phyloP scores from a whole-genome alignment of 2,888 invertebrate genomes.

The Xestia ashworthii region DNA sequence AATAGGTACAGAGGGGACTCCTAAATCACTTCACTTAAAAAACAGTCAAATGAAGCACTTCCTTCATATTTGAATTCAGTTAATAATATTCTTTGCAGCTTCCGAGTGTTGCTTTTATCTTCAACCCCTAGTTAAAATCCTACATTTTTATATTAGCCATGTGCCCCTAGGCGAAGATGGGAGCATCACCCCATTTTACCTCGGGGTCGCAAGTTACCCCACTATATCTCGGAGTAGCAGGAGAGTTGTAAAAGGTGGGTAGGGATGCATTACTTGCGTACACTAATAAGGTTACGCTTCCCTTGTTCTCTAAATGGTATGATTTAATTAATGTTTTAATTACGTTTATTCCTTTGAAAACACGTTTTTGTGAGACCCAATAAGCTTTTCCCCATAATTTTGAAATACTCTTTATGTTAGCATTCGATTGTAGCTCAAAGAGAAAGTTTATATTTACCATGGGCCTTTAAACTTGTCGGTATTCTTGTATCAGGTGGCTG shows the following conservation, averaged over 20 bases:
- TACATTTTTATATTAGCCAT: slow-evolving; percentile 48
- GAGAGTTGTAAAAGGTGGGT: slow-evolving; percentile 43
- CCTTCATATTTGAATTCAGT: slow-evolving; percentile 19
- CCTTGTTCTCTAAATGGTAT: slow-evolving; percentile 21
- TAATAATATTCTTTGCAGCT: slow-evolving; percentile 37
- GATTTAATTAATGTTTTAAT: slow-evolving; percentile 35
- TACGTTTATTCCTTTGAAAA: background rate
- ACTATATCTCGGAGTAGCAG: slow-evolving; percentile 32
- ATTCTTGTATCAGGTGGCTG: background rate
- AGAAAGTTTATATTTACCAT: background rate
- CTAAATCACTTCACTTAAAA: slow-evolving; percentile 20
- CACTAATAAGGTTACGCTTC: slow-evolving; percentile 33
- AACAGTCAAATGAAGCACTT: background rate
- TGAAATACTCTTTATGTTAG: background rate
- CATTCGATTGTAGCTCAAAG: background rate
- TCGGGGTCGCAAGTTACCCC: slow-evolving; percentile 45
- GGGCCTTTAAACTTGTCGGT: background rate
- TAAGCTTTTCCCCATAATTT: background rate
- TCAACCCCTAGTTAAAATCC: slow-evolving; percentile 40
- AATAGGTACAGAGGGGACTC: background rate
- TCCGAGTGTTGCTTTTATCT: slow-evolving; percentile 33
- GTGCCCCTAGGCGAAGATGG: slow-evolving; percentile 37
- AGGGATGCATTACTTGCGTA: slow-evolving; percentile 42
- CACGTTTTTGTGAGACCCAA: background rate
- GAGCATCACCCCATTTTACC: slow-evolving; percentile 46